phyloP scores from a whole-genome alignment of 2,113 vertebrate species.

The Podarcis cretensis region DNA sequence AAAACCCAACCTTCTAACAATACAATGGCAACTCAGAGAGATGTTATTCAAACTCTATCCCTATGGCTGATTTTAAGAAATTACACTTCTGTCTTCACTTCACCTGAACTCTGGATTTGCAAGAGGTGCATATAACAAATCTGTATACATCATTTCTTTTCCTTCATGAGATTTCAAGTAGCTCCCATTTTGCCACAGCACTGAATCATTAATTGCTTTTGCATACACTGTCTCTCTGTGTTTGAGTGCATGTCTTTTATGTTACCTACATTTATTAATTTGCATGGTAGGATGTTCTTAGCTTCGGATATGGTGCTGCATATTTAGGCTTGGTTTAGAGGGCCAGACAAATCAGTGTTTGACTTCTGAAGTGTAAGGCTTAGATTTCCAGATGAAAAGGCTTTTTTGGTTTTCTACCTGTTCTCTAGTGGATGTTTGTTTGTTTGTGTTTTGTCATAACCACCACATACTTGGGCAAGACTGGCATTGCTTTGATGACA shows the following conservation, averaged over 20 bases:
- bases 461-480: conserved; percentile 60
- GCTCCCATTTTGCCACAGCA: conserved; percentile 62
- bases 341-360: conserved; percentile 31
- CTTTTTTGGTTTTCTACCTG: conserved; percentile 47
- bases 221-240: conserved; percentile 58
- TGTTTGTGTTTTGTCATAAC: conserved; percentile 46
- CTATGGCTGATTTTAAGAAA: conserved; percentile 48
- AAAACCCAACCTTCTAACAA: conserved; percentile 31
- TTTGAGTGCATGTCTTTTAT: conserved; percentile 63
- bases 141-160: conserved; percentile 53
- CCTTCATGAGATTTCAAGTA: conserved; percentile 47
- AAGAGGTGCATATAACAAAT: conserved; percentile 35
- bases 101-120: conserved; percentile 52
- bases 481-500: conserved; percentile 47
- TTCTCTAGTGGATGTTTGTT: conserved; percentile 53
- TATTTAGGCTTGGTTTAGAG: conserved; percentile 37
- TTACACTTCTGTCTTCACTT: conserved; percentile 20
- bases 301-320: conserved; percentile 62
- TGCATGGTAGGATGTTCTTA: conserved; percentile 58
- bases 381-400: conserved; percentile 17
- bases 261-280: conserved; percentile 55
- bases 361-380: conserved; percentile 40
- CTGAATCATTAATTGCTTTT: conserved; percentile 67
- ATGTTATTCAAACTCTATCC: conserved; percentile 38
- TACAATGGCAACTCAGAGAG: conserved; percentile 50